phyloP scores from a whole-genome alignment of 2,797 vertebrate species.

The Adelosebastes latens region DNA sequence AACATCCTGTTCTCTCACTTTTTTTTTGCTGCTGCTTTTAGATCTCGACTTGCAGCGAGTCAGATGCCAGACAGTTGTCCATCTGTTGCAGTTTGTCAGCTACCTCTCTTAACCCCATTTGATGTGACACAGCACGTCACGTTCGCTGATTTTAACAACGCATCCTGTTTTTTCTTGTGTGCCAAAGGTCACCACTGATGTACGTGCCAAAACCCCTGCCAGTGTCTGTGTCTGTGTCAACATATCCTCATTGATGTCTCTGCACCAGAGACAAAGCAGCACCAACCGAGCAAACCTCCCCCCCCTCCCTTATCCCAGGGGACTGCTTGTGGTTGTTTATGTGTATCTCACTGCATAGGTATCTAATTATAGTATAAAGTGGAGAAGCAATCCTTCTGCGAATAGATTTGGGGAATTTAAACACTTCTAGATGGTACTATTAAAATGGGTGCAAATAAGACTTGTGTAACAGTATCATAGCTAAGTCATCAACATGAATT shows the following conservation, averaged over 20 bases:
- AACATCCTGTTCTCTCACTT: conserved; percentile 37
- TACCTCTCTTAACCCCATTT: conserved; percentile 30
- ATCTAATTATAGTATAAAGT: conserved; percentile 14
- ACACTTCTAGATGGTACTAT: background rate
- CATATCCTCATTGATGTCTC: conserved; percentile 47
- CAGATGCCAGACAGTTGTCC: conserved; percentile 40
- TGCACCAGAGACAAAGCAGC: conserved; percentile 37
- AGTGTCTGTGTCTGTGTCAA: conserved; percentile 27
- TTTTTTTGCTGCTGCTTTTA: conserved; percentile 16
- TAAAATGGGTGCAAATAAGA: background rate
- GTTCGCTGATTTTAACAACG: conserved; percentile 37
- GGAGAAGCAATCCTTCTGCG: background rate
- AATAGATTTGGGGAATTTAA: background rate
- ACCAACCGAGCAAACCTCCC: background rate
- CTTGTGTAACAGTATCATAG: background rate
- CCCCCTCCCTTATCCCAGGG: background rate
- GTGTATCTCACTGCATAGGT: conserved; percentile 27
- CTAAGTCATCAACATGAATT: conserved; percentile 1
- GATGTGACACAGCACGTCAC: conserved; percentile 33
- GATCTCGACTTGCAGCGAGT: conserved; percentile 39
- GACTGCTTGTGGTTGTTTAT: conserved; percentile 40
- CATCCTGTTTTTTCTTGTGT: conserved; percentile 13
- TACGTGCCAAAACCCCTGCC: conserved; percentile 36
- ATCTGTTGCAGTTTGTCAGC: conserved; percentile 55
- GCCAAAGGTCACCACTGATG: conserved; percentile 58